A percentile compares a stretch with the other conserved stretches of the same genome.
Conservation (phyloP, 2,797 vertebrate species). For the Hapalemur alaotrensis region DNA sequence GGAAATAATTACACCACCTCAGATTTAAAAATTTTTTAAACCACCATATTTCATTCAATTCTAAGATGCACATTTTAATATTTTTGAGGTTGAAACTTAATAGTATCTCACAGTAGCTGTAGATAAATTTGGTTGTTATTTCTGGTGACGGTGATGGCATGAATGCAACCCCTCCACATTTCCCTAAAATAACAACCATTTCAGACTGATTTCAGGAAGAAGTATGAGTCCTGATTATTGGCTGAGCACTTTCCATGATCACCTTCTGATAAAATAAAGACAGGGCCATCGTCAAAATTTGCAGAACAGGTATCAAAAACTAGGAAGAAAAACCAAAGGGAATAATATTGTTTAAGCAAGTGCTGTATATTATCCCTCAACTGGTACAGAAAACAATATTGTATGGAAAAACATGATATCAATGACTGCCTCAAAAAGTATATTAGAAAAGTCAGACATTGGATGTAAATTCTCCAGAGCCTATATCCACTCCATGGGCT, state of each 20-base stretch:
- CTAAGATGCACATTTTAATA: background rate
- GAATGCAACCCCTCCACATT: background rate
- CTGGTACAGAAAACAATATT: background rate
- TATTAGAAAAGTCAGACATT: background rate
- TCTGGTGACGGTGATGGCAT: background rate
- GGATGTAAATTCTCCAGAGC: background rate
- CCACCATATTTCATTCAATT: background rate
- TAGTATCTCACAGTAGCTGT: background rate
- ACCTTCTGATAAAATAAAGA: background rate
- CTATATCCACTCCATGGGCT: background rate
- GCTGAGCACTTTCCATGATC: background rate
- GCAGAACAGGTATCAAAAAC: background rate
- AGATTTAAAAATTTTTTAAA: background rate
- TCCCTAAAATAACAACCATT: background rate
- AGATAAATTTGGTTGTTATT: background rate
- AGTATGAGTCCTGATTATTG: background rate
- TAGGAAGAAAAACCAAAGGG: background rate
- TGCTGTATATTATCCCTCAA: background rate
- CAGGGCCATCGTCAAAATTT: background rate
- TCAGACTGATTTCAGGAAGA: background rate
- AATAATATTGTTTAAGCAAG: background rate
- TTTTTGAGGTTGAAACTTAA: background rate
- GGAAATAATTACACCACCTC: background rate
- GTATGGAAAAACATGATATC: background rate
- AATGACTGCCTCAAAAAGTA: background rate